Evolutionary conservation across 2,797 vertebrate species (phyloP), one percentile per base, ranked within the genome.

Genomic region (Rhinatrema bivittatum): DNA sequence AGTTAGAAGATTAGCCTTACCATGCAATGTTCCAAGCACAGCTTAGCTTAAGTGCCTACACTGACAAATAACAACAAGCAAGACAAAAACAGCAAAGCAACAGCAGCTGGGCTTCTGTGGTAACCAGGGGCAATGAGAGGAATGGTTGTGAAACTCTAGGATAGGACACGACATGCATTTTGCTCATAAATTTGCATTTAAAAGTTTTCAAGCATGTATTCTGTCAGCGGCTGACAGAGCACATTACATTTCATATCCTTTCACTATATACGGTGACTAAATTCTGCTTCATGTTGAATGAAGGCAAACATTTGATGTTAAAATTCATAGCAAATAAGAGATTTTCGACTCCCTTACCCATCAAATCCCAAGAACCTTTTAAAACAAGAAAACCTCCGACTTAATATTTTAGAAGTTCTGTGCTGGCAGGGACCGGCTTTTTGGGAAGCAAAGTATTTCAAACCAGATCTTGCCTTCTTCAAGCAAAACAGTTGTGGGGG

Each of bases 111-210:
- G 26, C 32, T 32, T n/a, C n/a, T n/a, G n/a, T n/a, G 50, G 43
- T 27, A 32, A 16, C n/a, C 15, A 50, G 42, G 26, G 47, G 37
- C 41, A 62, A 46, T 7, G 20, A 67, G 46, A 2, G 19, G 40
- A 58, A 29, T 56, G 42, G 32, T 45, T 58, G 36, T 33, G 54
- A 55, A 63, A 34, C 12, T 36, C 25, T 30, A 9, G 34, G 32
- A 58, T 47, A 39, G 29, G n/a, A 62, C n/a, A n/a, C n/a, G n/a
- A n/a, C 61, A 58, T 13, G 16, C 4, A 1, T 25, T 24, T 70
- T 62, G 47, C 46, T 45, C 46, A 45, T 56, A 52, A 18, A 64
- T 70, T 64, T 68, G 36, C 43, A 53, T 68, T 65, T 65, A 51
- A 56, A 65, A 58, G 36, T 53, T 56, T 39, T 63, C 65, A 64